Conservation (phyloP, 1,140 invertebrate genomes). For the Venturia canescens region DNA sequence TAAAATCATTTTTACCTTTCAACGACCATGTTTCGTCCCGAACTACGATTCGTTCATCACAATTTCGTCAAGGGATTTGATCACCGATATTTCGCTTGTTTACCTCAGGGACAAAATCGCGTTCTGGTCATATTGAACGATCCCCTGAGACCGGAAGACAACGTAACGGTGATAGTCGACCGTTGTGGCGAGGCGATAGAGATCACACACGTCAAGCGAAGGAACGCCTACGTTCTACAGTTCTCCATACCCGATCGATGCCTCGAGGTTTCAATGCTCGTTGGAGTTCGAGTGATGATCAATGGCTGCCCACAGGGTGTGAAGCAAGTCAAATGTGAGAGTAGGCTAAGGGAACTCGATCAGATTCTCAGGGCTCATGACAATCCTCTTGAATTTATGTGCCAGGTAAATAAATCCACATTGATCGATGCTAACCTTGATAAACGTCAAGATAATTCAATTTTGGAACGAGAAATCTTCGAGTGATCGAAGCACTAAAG, state of each 20-base stretch:
- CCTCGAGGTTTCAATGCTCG: slow-evolving; percentile 88
- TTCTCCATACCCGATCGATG: slow-evolving; percentile 87
- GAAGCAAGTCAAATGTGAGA: slow-evolving; percentile 90
- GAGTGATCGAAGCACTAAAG: too few relatives aligned
- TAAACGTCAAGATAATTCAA: too few relatives aligned
- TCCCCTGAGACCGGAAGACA: slow-evolving; percentile 85
- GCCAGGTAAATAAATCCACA: slow-evolving; percentile 81
- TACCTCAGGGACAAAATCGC: slow-evolving; percentile 85
- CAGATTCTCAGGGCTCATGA: slow-evolving; percentile 86
- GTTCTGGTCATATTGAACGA: slow-evolving; percentile 88
- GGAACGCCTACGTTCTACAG: slow-evolving; percentile 89
- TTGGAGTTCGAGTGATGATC: slow-evolving; percentile 87
- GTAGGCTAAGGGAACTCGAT: slow-evolving; percentile 87
- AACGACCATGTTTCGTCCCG: neutral
- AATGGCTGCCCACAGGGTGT: slow-evolving; percentile 87
- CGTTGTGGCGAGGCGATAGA: slow-evolving; percentile 88
- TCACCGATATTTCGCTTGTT: slow-evolving; percentile 2
- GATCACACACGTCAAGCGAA: slow-evolving; percentile 84
- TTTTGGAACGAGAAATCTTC: too few relatives aligned
- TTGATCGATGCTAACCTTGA: neutral
- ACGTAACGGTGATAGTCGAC: slow-evolving; percentile 85
- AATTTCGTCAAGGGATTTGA: neutral
- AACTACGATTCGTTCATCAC: neutral
- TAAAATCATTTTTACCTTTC: too few relatives aligned
- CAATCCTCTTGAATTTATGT: slow-evolving; percentile 91